Percentiles rank a stretch among this genome's conserved stretches.
phyloP scores from a whole-genome alignment of 1,140 invertebrate genomes.

The Papilio xuthus region DNA sequence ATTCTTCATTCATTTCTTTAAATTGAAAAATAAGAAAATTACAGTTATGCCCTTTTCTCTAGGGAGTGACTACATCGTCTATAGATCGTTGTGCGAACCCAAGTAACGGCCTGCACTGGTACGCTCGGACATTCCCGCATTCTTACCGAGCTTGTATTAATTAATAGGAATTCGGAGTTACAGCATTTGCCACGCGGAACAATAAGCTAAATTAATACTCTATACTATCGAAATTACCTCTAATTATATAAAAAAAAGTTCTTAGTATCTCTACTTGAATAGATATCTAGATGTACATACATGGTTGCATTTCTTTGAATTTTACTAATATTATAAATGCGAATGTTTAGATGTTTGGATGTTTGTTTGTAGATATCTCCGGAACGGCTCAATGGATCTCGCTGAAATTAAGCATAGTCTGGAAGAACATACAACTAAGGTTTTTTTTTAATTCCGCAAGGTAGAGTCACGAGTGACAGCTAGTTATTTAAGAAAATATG shows the following conservation, averaged over 20 bases:
- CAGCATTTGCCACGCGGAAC: constrained; percentile 27
- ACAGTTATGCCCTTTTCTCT: constrained; percentile 21
- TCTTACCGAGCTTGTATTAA: constrained; percentile 45
- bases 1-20: not conserved
- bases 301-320: no score
- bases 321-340: no score
- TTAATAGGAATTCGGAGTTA: constrained; percentile 46
- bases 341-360: no score
- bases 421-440: no score
- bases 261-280: not conserved
- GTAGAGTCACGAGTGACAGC: no score
- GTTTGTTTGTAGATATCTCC: no score
- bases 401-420: no score
- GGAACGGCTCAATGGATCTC: no score
- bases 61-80: not conserved
- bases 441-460: no score
- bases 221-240: not conserved
- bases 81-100: constrained; percentile 28
- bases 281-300: not conserved
- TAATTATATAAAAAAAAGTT: not conserved
- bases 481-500: no score
- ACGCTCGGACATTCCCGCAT: constrained; percentile 42
- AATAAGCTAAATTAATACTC: constrained; percentile 13
- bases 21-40: not conserved
- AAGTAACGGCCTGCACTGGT: constrained; percentile 43